These are phyloP conservation scores for Festucalex cinctus DNA, from an alignment of 2,113 vertebrate genomes.

Conservation along the genomic window DNA sequence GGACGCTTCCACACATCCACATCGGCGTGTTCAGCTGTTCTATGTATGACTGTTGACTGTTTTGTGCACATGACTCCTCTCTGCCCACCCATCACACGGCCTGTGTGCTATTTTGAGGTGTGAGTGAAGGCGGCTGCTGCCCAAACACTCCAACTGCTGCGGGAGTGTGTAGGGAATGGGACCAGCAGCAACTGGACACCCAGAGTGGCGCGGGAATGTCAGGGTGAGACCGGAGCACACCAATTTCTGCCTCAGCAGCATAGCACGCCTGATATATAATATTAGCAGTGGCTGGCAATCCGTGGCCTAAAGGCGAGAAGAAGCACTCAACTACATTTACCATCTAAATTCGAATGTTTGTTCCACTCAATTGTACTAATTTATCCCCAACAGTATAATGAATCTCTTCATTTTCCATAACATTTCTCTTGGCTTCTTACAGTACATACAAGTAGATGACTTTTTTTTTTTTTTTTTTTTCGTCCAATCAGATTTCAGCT, in stretches of 20 bases:
- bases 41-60: slow-evolving; percentile 45
- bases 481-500: too few species aligned
- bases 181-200: slow-evolving; percentile 65
- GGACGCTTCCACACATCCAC: slow-evolving; percentile 29
- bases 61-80: slow-evolving; percentile 52
- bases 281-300: background rate
- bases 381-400: too few species aligned
- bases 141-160: slow-evolving; percentile 26
- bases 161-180: slow-evolving; percentile 30
- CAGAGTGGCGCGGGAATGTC: slow-evolving; percentile 50
- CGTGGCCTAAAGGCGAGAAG: too few species aligned
- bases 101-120: slow-evolving; percentile 82
- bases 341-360: too few species aligned
- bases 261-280: background rate
- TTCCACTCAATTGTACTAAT: too few species aligned
- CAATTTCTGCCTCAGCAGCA: background rate
- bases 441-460: too few species aligned
- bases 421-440: too few species aligned
- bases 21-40: background rate
- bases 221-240: slow-evolving; percentile 7
- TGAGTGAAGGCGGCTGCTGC: slow-evolving; percentile 77
- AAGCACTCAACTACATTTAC: too few species aligned
- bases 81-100: slow-evolving; percentile 55
- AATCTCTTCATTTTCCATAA: too few species aligned
- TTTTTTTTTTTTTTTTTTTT: too few species aligned